A percentile compares a stretch with the other conserved stretches of the same genome.
phyloP scores from a whole-genome alignment of 2,888 invertebrate species.

The Lucinisca nassula region DNA sequence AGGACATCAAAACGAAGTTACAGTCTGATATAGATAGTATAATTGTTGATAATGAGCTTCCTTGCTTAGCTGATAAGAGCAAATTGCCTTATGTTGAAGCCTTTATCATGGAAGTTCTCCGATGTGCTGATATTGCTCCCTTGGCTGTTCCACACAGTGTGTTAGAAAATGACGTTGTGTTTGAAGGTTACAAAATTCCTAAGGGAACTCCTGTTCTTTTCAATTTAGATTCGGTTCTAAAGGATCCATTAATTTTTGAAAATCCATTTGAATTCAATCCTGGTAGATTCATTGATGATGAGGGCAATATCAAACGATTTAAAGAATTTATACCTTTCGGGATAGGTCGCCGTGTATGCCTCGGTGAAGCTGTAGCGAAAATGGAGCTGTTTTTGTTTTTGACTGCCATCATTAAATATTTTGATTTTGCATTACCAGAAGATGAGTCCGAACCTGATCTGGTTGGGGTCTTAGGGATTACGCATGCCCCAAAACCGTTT shows the following conservation, averaged over 20 bases:
- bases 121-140: constrained; percentile 85
- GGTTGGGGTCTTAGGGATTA: neutral
- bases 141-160: constrained; percentile 81
- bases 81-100: constrained; percentile 60
- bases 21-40: neutral
- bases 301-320: constrained; percentile 54
- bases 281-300: constrained; percentile 81
- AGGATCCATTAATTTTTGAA: constrained; percentile 71
- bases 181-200: constrained; percentile 81
- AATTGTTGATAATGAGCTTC: constrained; percentile 26
- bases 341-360: constrained; percentile 75
- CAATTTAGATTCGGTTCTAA: constrained; percentile 58
- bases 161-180: constrained; percentile 19
- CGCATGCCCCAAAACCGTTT: neutral
- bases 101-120: constrained; percentile 81
- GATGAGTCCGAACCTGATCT: neutral
- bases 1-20: neutral
- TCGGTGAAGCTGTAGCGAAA: constrained; percentile 60
- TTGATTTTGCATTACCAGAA: constrained; percentile 19
- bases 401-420: constrained; percentile 49
- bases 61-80: constrained; percentile 35
- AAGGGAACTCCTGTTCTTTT: constrained; percentile 74
- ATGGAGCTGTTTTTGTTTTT: constrained; percentile 70
- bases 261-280: constrained; percentile 83
- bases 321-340: constrained; percentile 73